Conservation (phyloP, 2,113 vertebrate species). For the Pavo muticus region DNA sequence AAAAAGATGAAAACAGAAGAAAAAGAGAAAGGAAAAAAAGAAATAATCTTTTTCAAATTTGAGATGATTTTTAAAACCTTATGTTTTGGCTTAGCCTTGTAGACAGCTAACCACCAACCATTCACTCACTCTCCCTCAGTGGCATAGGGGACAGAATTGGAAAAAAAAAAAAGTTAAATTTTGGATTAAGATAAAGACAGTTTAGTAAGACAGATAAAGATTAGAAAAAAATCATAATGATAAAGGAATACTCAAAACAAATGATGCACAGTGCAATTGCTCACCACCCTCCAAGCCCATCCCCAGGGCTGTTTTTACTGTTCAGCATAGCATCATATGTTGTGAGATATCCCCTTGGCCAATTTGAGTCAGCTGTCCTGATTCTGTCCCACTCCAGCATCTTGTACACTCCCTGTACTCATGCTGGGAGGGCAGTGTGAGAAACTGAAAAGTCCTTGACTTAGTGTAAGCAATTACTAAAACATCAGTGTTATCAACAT, state of each 20-base stretch:
- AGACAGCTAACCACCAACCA: too few species aligned
- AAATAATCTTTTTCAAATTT: not conserved
- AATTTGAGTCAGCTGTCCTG: not conserved
- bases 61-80: not conserved
- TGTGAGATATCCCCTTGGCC: not conserved
- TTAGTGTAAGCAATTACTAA: not conserved
- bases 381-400: not conserved
- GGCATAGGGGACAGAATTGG: too few species aligned
- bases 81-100: too few species aligned
- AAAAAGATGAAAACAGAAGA: too few species aligned
- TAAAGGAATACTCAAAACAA: not conserved
- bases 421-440: not conserved
- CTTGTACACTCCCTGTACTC: not conserved
- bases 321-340: not conserved
- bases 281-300: too few species aligned
- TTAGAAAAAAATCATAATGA: not conserved
- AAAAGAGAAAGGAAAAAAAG: not conserved
- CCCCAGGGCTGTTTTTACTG: not conserved
- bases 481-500: not conserved
- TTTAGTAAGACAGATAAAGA: not conserved
- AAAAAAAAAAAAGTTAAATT: not conserved
- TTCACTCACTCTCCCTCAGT: too few species aligned
- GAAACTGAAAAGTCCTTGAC: not conserved
- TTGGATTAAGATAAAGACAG: not conserved
- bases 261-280: not conserved